Conservation (phyloP, 2,113 vertebrate species). For the Rousettus leschenaultii region DNA sequence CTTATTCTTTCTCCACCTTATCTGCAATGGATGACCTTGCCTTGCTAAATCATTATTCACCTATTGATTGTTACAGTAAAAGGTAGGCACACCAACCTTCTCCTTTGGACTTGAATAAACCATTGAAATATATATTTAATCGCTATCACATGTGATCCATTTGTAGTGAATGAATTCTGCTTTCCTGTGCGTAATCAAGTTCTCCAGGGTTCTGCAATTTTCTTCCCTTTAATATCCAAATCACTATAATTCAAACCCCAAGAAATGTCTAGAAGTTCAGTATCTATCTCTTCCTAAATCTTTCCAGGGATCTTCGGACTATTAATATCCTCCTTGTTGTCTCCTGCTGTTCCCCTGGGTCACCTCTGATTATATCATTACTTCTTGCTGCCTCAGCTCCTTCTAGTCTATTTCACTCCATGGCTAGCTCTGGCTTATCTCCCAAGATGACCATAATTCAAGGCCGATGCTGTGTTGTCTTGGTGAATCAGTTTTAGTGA, state of each 20-base stretch:
- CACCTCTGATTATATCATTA: neutral
- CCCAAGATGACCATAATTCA: neutral
- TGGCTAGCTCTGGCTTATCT: neutral
- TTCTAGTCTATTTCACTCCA: neutral
- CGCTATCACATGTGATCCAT: neutral
- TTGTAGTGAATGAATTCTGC: neutral
- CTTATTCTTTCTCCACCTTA: neutral
- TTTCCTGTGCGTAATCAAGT: neutral
- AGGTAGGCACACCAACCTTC: neutral
- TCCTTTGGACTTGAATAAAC: neutral
- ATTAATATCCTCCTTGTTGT: neutral
- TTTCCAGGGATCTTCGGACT: neutral
- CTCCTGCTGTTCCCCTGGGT: neutral
- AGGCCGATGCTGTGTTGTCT: neutral
- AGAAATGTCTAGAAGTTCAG: neutral
- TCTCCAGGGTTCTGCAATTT: neutral
- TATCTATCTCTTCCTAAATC: neutral
- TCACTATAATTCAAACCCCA: neutral
- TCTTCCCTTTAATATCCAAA: neutral
- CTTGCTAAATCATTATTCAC: neutral
- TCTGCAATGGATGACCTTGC: neutral
- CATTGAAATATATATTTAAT: neutral
- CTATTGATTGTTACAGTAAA: neutral
- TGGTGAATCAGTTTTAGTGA: neutral
- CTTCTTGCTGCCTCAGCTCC: neutral